Evolutionary conservation across 1,140 invertebrate species (phyloP), one percentile per base, ranked within the genome.

Genomic region (Helicoverpa zea): DNA sequence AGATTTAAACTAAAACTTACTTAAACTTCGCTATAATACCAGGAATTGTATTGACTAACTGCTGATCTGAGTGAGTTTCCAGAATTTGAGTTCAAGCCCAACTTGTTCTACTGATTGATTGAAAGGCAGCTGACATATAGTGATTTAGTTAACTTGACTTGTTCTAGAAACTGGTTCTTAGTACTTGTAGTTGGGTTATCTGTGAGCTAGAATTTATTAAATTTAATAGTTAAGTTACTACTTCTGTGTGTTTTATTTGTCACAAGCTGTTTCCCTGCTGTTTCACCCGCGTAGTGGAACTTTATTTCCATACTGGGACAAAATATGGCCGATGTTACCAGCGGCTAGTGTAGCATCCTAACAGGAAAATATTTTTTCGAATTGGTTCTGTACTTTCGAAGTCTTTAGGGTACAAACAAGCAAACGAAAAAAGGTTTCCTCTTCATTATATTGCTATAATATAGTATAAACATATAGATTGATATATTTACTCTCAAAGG

Each of bases 31-130:
- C 23, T 49, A 18, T 59, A 29, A 72, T 52, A 58, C 10, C n/a
- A 70, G 14, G 11, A 58, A 79, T 70, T 79, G 14, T 58, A 68
- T 70, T 79, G 30, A 58, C 51, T 58, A 29, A 68, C 35, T 12
- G 10, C 64, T 54, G 61, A 68, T 47, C 35, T 58, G 18, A 30
- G 52, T 68, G 5, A 11, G 58, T 59, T 58, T 3, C 9, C 12
- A 56, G 58, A 59, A 59, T 59, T 72, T 72, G 29, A 52, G 18
- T 54, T 51, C 13, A 72, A 35, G 68, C 12, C 16, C 18, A 59
- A 59, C 18, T 59, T 59, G 58, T 59, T 59, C 2, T 64, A 12
- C 14, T 64, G 61, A 64, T 64, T 43, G 61, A 43, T 64, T 64
- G 29, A 64, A 64, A 43, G 7, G 61, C 61, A 12, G 29, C 3